These are phyloP conservation scores for Calliopsis andreniformis DNA, from an alignment of 1,140 invertebrate species.

Conservation along the genomic window DNA sequence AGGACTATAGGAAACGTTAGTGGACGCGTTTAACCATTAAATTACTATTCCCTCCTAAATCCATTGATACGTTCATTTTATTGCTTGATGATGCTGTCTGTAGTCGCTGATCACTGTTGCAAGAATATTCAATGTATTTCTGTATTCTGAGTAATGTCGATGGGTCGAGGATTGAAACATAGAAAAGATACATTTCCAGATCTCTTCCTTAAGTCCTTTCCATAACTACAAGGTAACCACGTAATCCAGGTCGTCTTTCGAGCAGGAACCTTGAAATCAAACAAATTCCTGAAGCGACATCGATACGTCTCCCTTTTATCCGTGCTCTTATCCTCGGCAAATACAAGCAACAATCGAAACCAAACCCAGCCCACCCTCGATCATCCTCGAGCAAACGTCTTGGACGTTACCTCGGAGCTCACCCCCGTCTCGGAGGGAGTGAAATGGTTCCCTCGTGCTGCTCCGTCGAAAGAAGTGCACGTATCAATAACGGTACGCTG, in stretches of 20 bases:
- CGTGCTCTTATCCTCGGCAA: slow-evolving; percentile 20
- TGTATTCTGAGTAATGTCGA: too few species aligned
- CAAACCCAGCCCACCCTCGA: background rate
- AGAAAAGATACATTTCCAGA: too few species aligned
- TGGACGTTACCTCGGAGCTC: background rate
- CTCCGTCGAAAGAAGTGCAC: background rate
- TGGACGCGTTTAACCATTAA: slow-evolving; percentile 3
- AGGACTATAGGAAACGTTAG: background rate
- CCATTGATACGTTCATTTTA: background rate
- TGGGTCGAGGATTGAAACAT: too few species aligned
- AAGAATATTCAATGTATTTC: too few species aligned
- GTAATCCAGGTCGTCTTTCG: background rate
- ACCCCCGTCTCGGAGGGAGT: background rate
- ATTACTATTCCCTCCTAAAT: background rate
- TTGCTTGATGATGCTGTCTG: slow-evolving; percentile 7
- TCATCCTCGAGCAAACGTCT: slow-evolving; percentile 23
- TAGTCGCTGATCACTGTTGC: too few species aligned
- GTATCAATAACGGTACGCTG: slow-evolving; percentile 31
- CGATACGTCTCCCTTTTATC: background rate
- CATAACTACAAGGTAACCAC: too few species aligned
- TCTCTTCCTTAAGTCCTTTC: too few species aligned
- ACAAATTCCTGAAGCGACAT: slow-evolving; percentile 24
- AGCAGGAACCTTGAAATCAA: slow-evolving; percentile 13
- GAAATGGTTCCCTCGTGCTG: slow-evolving; percentile 16
- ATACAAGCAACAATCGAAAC: slow-evolving; percentile 15